A percentile compares a stretch with the other conserved stretches of the same genome.
Conservation (phyloP, 2,113 vertebrate genomes). For the Falco punctatus region DNA sequence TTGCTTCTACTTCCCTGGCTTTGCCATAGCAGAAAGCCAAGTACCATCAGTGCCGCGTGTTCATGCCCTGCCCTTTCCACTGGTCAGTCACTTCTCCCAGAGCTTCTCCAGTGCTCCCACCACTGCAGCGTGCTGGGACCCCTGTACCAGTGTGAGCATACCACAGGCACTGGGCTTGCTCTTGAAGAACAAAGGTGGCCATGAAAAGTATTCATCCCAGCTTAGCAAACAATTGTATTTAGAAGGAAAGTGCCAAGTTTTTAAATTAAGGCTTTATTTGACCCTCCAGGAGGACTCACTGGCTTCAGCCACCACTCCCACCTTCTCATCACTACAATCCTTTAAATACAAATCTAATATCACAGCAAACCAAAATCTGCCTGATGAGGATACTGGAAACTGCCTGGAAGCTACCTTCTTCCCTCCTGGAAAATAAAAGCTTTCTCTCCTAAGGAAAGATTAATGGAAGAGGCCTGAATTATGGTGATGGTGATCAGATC, state of each 20-base stretch:
- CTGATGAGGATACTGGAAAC: neutral
- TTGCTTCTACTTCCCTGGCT: neutral
- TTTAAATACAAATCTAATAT: neutral
- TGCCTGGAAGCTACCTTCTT: neutral
- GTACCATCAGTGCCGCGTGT: neutral
- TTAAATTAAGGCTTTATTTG: neutral
- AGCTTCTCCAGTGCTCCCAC: neutral
- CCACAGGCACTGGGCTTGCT: neutral
- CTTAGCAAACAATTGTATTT: neutral
- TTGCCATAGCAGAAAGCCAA: neutral
- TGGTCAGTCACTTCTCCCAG: neutral
- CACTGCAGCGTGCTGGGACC: neutral
- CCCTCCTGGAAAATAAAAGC: neutral
- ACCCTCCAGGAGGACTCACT: neutral
- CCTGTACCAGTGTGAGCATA: neutral
- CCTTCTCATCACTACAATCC: neutral
- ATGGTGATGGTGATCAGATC: neutral
- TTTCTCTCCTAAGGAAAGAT: neutral
- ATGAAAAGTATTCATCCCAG: neutral
- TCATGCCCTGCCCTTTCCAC: neutral
- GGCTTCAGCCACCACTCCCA: neutral
- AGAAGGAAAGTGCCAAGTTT: neutral
- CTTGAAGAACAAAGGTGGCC: neutral
- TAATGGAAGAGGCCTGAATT: neutral
- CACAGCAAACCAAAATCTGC: neutral